Evolutionary conservation across 2,888 invertebrate genomes (phyloP).

Genomic region (Mythimna ferrago): DNA sequence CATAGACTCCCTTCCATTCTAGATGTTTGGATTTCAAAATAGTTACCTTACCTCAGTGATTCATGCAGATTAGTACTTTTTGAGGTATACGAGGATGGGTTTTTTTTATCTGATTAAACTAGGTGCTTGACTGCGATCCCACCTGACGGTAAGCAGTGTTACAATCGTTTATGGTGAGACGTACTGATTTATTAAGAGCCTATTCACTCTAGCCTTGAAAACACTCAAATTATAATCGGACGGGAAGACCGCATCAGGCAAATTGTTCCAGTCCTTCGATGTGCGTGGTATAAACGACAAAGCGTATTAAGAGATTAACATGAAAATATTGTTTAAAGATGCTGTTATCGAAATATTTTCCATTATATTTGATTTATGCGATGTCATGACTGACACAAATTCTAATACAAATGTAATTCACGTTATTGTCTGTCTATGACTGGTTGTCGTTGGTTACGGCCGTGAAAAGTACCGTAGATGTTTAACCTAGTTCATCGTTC

Average conservation of each 20-base stretch:
- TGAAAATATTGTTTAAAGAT: slow-evolving; percentile 10
- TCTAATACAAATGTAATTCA: slow-evolving; percentile 32
- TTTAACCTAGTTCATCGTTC: slow-evolving; percentile 28
- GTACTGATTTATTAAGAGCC: too few species aligned
- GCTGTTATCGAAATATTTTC: slow-evolving; percentile 8
- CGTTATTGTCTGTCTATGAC: slow-evolving; percentile 14
- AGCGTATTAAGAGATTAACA: not conserved
- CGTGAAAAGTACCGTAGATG: slow-evolving; percentile 35
- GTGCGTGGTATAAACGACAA: too few species aligned
- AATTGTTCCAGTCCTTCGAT: too few species aligned
- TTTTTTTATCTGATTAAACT: too few species aligned
- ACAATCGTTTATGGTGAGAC: too few species aligned
- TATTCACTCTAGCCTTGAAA: too few species aligned
- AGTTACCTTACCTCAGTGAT: not conserved
- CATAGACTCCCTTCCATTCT: slow-evolving; percentile 25
- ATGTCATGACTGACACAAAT: slow-evolving; percentile 39
- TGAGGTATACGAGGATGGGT: not conserved
- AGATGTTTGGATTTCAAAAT: slow-evolving; percentile 17
- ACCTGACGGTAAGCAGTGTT: too few species aligned
- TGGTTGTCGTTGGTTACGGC: slow-evolving; percentile 27
- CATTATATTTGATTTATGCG: slow-evolving; percentile 36
- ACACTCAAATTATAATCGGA: too few species aligned
- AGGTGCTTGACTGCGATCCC: too few species aligned
- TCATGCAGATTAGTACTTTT: not conserved
- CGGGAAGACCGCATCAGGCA: too few species aligned